Conservation (phyloP, 2,888 invertebrate species). For the Proisotoma minuta region DNA sequence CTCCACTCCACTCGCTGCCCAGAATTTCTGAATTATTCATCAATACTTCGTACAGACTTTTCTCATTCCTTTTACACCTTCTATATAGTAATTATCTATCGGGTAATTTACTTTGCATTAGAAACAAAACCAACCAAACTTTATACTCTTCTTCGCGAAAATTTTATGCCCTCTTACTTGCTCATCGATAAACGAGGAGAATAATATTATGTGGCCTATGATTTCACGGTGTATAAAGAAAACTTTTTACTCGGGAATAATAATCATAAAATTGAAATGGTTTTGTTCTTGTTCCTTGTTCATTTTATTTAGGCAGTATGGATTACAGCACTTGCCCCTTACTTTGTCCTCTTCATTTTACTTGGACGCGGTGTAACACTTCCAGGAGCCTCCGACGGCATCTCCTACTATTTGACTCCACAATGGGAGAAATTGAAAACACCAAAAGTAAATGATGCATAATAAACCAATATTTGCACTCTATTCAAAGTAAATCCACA, state of each 20-base stretch:
- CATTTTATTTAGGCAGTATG: conserved; percentile 77
- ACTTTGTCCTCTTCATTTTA: conserved; percentile 80
- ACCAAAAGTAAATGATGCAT: conserved; percentile 59
- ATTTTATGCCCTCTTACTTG: too few species aligned
- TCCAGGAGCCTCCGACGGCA: conserved; percentile 79
- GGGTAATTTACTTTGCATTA: too few species aligned
- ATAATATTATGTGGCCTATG: too few species aligned
- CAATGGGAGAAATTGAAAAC: conserved; percentile 79
- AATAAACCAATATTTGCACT: not conserved
- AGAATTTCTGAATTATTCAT: conserved; percentile 2
- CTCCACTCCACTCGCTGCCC: too few species aligned
- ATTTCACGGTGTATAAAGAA: too few species aligned
- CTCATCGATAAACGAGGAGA: not conserved
- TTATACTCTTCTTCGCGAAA: too few species aligned
- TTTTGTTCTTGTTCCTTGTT: not conserved
- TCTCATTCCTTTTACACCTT: too few species aligned
- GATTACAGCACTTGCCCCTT: conserved; percentile 91
- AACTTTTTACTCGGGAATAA: too few species aligned
- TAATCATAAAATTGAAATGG: not conserved
- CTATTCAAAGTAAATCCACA: not conserved
- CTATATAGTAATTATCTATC: too few species aligned
- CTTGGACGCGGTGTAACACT: conserved; percentile 76
- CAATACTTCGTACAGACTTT: too few species aligned
- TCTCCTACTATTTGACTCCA: conserved; percentile 80
- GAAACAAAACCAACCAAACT: too few species aligned